Conservation (phyloP, 2,113 vertebrate species). For the Callopanchax toddi region DNA sequence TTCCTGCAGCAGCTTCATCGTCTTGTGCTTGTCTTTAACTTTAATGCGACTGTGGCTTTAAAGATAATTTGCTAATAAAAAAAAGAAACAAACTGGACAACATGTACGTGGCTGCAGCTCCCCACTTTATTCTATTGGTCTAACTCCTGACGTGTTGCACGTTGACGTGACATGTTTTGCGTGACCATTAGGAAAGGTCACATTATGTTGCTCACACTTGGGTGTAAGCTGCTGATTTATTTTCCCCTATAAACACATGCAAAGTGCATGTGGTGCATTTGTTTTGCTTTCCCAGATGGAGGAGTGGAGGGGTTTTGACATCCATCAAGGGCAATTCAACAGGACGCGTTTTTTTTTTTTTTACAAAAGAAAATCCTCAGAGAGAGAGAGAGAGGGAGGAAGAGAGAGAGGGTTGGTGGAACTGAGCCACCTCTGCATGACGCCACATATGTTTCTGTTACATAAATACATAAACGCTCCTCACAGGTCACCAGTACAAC, state of each 20-base stretch:
- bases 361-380: conserved; percentile 31
- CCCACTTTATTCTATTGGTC: background rate
- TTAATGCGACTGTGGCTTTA: background rate
- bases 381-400: background rate
- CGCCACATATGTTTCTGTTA: background rate
- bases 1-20: background rate
- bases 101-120: background rate
- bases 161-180: conserved; percentile 1
- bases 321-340: conserved; percentile 26
- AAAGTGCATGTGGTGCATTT: conserved; percentile 4
- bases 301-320: conserved; percentile 23
- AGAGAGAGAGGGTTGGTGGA: background rate
- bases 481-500: conserved; percentile 21
- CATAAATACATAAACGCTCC: background rate
- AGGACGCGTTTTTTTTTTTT: conserved; percentile 4
- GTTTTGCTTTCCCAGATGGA: conserved; percentile 32
- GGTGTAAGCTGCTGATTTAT: background rate
- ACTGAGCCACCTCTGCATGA: background rate
- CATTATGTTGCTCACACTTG: conserved; percentile 6
- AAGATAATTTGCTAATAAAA: background rate
- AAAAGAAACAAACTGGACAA: background rate
- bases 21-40: too few relatives aligned
- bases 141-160: background rate
- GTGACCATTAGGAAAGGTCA: conserved; percentile 12
- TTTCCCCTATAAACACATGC: conserved; percentile 13